Conservation (phyloP, 2,888 invertebrate species). For the Cerceris ruficornis region DNA sequence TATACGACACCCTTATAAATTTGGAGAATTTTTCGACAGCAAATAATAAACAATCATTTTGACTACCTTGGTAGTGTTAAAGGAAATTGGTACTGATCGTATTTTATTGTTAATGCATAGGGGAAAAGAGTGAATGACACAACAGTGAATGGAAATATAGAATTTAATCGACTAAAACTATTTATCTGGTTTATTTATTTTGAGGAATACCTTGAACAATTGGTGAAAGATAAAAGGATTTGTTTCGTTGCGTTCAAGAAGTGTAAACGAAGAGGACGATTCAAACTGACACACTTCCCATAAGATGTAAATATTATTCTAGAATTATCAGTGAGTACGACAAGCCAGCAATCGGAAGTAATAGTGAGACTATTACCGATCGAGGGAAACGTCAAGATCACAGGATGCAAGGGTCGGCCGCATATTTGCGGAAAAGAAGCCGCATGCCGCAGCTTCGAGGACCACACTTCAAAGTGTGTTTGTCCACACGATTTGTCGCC, state of each 20-base stretch:
- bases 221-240: background rate
- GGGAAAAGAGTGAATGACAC: too few relatives aligned
- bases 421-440: slow-evolving; percentile 86
- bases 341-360: slow-evolving; percentile 55
- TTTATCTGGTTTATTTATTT: too few relatives aligned
- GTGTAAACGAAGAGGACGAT: background rate
- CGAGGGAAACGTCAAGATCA: slow-evolving; percentile 61
- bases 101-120: too few relatives aligned
- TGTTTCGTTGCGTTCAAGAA: background rate
- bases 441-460: slow-evolving; percentile 84
- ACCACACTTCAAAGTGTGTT: slow-evolving; percentile 84
- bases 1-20: too few relatives aligned
- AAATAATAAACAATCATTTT: too few relatives aligned
- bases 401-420: slow-evolving; percentile 74
- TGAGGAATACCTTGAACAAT: background rate
- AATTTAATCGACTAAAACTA: too few relatives aligned
- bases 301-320: slow-evolving; percentile 49
- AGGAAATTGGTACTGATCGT: too few relatives aligned
- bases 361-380: slow-evolving; percentile 55
- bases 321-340: slow-evolving; percentile 61
- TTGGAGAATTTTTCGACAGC: too few relatives aligned
- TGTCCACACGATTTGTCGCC: slow-evolving; percentile 87
- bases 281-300: slow-evolving; percentile 16
- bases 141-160: too few relatives aligned
- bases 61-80: too few relatives aligned